Percentiles rank a stretch among this genome's conserved stretches.
These are phyloP conservation scores for Nerophis ophidion DNA, from an alignment of 2,113 vertebrate genomes.

Conservation along the genomic window DNA sequence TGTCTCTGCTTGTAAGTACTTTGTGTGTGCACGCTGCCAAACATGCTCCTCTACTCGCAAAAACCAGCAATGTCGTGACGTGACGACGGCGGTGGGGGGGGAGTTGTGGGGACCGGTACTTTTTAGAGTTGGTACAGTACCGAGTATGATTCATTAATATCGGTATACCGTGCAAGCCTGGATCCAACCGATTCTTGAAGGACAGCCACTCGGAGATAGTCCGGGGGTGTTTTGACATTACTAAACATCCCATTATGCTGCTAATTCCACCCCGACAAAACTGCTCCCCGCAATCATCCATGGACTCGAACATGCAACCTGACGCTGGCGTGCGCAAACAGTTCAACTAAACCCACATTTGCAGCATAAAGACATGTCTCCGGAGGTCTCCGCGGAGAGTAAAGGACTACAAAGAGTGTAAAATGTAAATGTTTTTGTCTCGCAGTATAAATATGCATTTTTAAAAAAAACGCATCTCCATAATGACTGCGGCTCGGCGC, in stretches of 20 bases:
- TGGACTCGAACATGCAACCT: slow-evolving; percentile 16
- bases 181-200: slow-evolving; percentile 44
- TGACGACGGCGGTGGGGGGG: no score
- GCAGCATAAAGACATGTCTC: slow-evolving; percentile 28
- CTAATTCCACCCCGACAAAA: neutral
- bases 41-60: no score
- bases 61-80: no score
- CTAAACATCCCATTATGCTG: neutral
- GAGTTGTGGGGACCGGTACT: no score
- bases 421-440: slow-evolving; percentile 36
- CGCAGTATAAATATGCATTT: slow-evolving; percentile 46
- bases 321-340: slow-evolving; percentile 16
- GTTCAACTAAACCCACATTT: slow-evolving; percentile 16
- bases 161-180: no score
- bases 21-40: no score
- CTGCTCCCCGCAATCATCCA: slow-evolving; percentile 14
- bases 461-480: slow-evolving; percentile 52
- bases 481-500: slow-evolving; percentile 54
- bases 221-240: no score
- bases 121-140: no score
- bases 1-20: no score
- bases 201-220: slow-evolving; percentile 22
- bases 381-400: slow-evolving; percentile 34
- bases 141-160: no score
- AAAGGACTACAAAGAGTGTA: slow-evolving; percentile 30